Base-by-base conservation (phyloP, 1,140 invertebrate species). In the Lucilia sericata region DNA sequence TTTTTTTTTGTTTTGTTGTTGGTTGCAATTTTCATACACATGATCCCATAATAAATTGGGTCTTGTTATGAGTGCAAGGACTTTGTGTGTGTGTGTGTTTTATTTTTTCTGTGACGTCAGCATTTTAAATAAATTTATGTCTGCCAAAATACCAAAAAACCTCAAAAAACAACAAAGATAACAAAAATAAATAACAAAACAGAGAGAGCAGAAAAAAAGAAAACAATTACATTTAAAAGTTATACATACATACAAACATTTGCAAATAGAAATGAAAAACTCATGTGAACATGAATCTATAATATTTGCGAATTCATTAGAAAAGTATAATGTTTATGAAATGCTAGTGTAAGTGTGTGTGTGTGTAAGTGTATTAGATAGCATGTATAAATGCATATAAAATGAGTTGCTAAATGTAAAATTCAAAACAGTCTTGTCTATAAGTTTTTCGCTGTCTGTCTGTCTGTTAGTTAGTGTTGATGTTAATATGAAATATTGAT, bases 11-110 rank as follows among this genome's bases (percentile, higher is more conserved):
- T 42, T 0, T 42, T 42, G 5, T 42, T 42, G 42, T 42, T 42
- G 42, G 5, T n/a, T 51, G 42, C 65, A 12, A 21, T 76, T 34
- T 14, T 13, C 51, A 21, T 80, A 51, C 76, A 80, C 76, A 80
- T 80, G 76, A 80, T 80, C 42, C 65, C 65, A 70, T 80, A 49
- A 80, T 80, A 80, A 80, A 80, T 80, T 80, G 47, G 76, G 76
- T 80, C 76, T 80, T 80, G 76, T 80, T 80, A 80, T 49, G 76
- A 80, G 76, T 80, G 76, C 76, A 80, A 80, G 76, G 76, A 80
- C 76, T 80, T 80, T 80, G 19, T 78, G 34, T 78, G 34, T 42
- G 13, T 78, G 34, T n/a, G 10, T 42, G 36, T 42, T 47, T 78
- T 42, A 7, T 42, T 78, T 19, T 78, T 42, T 21, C 21, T 30